phyloP scores from a whole-genome alignment of 2,797 vertebrate species.

The Diplodus puntazzo region DNA sequence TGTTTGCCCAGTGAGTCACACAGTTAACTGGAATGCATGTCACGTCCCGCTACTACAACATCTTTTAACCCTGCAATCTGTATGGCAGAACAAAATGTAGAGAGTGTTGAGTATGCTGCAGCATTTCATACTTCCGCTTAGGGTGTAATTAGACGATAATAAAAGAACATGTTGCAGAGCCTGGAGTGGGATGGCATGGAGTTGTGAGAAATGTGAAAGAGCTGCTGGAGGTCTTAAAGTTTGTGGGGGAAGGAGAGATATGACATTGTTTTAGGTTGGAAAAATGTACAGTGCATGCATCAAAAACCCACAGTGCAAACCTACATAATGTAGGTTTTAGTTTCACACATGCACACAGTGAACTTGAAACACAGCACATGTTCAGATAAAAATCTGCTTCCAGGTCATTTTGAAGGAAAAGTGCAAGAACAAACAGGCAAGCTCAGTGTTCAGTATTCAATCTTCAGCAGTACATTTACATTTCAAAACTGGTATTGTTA shows the following conservation, averaged over 20 bases:
- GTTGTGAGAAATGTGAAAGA: slow-evolving; percentile 40
- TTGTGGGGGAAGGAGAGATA: slow-evolving; percentile 27
- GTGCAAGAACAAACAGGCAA: slow-evolving; percentile 24
- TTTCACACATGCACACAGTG: not conserved
- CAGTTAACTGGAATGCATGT: slow-evolving; percentile 40
- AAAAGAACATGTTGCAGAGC: slow-evolving; percentile 41
- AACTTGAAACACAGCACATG: not conserved
- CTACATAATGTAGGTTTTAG: not conserved
- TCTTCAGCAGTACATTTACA: not conserved
- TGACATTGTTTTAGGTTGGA: not conserved
- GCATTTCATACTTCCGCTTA: slow-evolving; percentile 8
- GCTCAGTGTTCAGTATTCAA: not conserved
- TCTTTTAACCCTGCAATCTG: slow-evolving; percentile 13
- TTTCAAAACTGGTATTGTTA: not conserved
- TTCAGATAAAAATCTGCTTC: slow-evolving; percentile 44
- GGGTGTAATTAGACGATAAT: slow-evolving; percentile 55
- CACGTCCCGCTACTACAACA: slow-evolving; percentile 27
- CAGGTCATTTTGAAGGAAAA: slow-evolving; percentile 35
- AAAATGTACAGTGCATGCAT: not conserved
- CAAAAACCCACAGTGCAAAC: not conserved
- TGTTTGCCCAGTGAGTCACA: slow-evolving; percentile 59
- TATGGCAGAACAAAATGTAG: not conserved
- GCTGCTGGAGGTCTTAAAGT: slow-evolving; percentile 17
- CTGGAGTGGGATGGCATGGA: slow-evolving; percentile 23
- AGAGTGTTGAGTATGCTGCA: slow-evolving; percentile 3